phyloP scores from a whole-genome alignment of 2,888 invertebrate species.

The Drosophila helvetica region DNA sequence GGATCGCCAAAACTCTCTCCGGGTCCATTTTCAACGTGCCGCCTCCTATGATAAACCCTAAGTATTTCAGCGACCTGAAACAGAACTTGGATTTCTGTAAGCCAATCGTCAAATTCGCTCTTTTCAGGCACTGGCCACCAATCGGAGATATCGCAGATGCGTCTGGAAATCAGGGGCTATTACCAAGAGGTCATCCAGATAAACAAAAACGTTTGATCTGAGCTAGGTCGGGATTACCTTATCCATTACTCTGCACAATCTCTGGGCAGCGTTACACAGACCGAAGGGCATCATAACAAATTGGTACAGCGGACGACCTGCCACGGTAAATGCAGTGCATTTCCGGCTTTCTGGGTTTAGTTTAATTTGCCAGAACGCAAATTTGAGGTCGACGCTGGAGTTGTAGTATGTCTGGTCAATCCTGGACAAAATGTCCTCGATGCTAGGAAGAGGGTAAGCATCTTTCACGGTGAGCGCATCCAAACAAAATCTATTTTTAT shows the following conservation, averaged over 20 bases:
- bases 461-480: neutral
- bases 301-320: too few relatives aligned
- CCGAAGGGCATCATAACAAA: too few relatives aligned
- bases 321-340: conserved; percentile 14
- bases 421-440: conserved; percentile 6
- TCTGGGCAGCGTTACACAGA: too few relatives aligned
- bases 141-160: neutral
- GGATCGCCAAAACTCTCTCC: neutral
- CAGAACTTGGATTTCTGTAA: neutral
- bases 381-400: neutral
- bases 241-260: too few relatives aligned
- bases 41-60: too few relatives aligned
- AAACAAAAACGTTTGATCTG: too few relatives aligned
- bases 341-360: conserved; percentile 5
- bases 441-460: conserved; percentile 3
- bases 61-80: too few relatives aligned
- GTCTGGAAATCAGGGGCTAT: too few relatives aligned
- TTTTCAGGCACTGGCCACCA: neutral
- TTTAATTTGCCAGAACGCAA: conserved; percentile 11
- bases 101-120: neutral
- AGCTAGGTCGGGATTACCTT: too few relatives aligned
- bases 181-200: too few relatives aligned
- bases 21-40: too few relatives aligned
- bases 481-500: neutral
- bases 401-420: conserved; percentile 6